Percentiles rank a stretch among this genome's conserved stretches.
Evolutionary conservation across 2,888 invertebrate genomes (phyloP).

Genomic region (Endomychus coccineus): DNA sequence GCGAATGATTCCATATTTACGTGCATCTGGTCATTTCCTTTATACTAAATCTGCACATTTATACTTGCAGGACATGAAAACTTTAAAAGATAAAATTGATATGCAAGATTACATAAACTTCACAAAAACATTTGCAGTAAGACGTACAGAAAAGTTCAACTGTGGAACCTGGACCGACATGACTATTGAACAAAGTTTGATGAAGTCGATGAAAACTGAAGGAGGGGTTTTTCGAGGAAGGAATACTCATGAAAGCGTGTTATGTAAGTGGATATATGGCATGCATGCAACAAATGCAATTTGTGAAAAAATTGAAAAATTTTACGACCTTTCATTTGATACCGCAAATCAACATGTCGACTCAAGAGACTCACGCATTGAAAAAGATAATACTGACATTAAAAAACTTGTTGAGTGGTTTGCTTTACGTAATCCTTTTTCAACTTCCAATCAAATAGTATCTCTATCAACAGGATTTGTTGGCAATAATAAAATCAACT

Average conservation of each 20-base stretch:
- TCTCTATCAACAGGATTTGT: neutral
- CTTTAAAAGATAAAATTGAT: conserved; percentile 20
- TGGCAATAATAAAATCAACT: conserved; percentile 10
- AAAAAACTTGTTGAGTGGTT: conserved; percentile 23
- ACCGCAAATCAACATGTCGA: conserved; percentile 21
- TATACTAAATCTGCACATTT: conserved; percentile 12
- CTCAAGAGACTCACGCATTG: conserved; percentile 17
- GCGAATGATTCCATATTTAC: conserved; percentile 15
- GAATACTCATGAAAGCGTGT: conserved; percentile 23
- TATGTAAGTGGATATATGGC: conserved; percentile 28
- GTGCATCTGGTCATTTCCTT: conserved; percentile 14
- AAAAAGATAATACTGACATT: conserved; percentile 23
- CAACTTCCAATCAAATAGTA: too few relatives aligned
- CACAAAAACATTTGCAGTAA: conserved; percentile 20
- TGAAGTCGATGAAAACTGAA: conserved; percentile 14
- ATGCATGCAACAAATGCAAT: conserved; percentile 28
- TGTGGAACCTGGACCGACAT: conserved; percentile 13
- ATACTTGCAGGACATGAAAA: conserved; percentile 17
- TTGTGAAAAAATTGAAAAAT: conserved; percentile 27
- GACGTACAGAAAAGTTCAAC: conserved; percentile 17
- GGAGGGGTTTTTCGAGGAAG: conserved; percentile 20
- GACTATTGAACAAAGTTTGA: conserved; percentile 9
- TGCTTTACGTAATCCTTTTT: too few relatives aligned
- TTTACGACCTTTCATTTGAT: too few relatives aligned
- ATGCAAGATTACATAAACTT: conserved; percentile 9